phyloP scores from a whole-genome alignment of 2,888 invertebrate genomes.

The Perdita meconis region DNA sequence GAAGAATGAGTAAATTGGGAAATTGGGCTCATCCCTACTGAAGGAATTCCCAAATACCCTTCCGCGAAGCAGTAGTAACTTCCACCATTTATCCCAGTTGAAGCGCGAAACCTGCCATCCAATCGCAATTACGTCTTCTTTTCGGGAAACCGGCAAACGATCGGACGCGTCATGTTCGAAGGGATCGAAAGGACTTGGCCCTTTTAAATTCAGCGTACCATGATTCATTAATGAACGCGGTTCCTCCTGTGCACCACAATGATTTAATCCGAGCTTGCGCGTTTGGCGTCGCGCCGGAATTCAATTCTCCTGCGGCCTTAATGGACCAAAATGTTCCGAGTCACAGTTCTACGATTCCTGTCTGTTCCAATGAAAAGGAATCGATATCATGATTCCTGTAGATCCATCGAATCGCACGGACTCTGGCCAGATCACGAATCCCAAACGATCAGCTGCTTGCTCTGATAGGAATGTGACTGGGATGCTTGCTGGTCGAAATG shows the following conservation, averaged over 20 bases:
- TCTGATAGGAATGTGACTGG: too few species aligned
- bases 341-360: slow-evolving; percentile 13
- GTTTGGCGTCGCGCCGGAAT: slow-evolving; percentile 69
- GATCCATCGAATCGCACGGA: slow-evolving; percentile 40
- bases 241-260: slow-evolving; percentile 72
- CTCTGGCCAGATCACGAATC: slow-evolving; percentile 19
- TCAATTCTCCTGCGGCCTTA: slow-evolving; percentile 77
- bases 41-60: slow-evolving; percentile 26
- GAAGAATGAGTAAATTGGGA: slow-evolving; percentile 12
- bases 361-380: slow-evolving; percentile 26
- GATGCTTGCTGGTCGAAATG: too few species aligned
- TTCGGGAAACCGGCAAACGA: neutral
- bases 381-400: slow-evolving; percentile 37
- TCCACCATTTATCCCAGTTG: neutral
- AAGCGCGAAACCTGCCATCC: neutral
- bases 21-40: neutral
- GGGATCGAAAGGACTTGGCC: slow-evolving; percentile 19
- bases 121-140: slow-evolving; percentile 35
- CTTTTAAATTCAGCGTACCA: slow-evolving; percentile 76
- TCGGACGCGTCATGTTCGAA: slow-evolving; percentile 27
- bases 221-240: slow-evolving; percentile 74
- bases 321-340: slow-evolving; percentile 74
- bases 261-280: slow-evolving; percentile 77
- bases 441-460: too few species aligned
- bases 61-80: slow-evolving; percentile 29